phyloP scores from a whole-genome alignment of 2,797 vertebrate genomes.

The Muscicapa striata region DNA sequence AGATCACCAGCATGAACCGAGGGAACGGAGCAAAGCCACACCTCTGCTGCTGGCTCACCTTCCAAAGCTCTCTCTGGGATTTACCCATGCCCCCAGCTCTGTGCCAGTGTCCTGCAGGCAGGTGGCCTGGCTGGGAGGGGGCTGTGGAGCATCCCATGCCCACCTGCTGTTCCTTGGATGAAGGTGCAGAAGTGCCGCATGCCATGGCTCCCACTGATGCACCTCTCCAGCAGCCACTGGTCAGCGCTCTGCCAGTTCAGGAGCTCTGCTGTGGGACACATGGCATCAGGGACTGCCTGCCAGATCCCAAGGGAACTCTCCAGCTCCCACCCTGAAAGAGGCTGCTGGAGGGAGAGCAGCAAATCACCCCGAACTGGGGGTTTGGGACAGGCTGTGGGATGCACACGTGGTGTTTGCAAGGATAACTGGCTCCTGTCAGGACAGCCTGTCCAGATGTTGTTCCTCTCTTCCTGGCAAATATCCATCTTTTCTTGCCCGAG shows the following conservation, averaged over 20 bases:
- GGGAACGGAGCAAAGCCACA: neutral
- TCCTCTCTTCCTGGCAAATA: neutral
- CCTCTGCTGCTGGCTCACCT: neutral
- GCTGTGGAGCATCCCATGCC: neutral
- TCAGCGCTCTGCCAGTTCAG: slow-evolving; percentile 74
- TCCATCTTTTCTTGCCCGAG: neutral
- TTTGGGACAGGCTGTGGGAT: neutral
- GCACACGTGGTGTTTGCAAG: neutral
- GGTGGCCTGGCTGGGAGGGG: neutral
- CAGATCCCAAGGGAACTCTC: neutral
- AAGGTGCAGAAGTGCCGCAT: slow-evolving; percentile 75
- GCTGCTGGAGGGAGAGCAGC: neutral
- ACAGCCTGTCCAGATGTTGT: neutral
- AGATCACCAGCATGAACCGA: neutral
- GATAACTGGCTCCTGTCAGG: fast-evolving
- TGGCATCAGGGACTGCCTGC: fast-evolving
- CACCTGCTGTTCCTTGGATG: slow-evolving; percentile 73
- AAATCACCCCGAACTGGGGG: neutral
- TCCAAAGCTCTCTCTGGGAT: neutral
- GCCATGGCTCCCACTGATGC: slow-evolving; percentile 74
- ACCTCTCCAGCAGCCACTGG: slow-evolving; percentile 78
- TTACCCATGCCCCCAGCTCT: neutral
- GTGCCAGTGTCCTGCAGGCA: fast-evolving
- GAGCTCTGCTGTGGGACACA: slow-evolving; percentile 58
- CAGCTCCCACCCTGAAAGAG: neutral